Base-by-base conservation (phyloP, 2,888 invertebrate species). In the Nesidiocoris tenuis region DNA sequence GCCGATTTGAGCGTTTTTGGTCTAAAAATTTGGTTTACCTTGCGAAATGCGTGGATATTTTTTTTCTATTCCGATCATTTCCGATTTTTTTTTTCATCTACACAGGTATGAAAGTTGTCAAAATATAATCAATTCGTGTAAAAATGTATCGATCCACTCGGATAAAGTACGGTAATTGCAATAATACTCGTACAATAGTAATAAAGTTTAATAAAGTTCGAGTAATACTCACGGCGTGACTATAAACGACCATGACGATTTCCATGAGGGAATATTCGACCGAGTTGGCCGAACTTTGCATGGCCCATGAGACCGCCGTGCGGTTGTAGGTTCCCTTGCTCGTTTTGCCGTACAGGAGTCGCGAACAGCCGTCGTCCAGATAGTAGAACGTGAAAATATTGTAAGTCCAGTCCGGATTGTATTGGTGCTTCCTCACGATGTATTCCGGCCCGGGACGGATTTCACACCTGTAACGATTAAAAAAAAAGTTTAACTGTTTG, bases 381-480 rank as follows among this genome's bases (percentile, higher is more conserved):
- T 90, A 90, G 82, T 87, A 87, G 82, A 87, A 89, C 79, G 89
- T 87, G 57, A 86, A 82, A 63, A 88, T 82, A 1, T 84, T 82
- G 81, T 89, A 90, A 1, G 85, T 86, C 2, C 86, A 85, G 78
- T 88, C 87, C 25, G 84, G 82, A 76, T 84, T 85, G 81, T 90
- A 90, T 12, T 84, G 85, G 82, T 90, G 90, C 78, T 87, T 87
- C 57, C 90, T 84, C 68, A 90, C 84, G 0, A 90, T 82, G 82
- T 87, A 90, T 80, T 88, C 87, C 0, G 90, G 89, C 0, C 90
- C 90, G 0, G 89, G 86, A 7, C 89, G 84, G 1, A 86, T 86
- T 83, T 90, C 90, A 81, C 90, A 90, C 78, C 90, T 90, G 84
- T 5, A 81, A 82, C n/a, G n/a, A n/a, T n/a, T n/a, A n/a, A n/a